Evolutionary conservation across 2,797 vertebrate genomes (phyloP), one percentile per base, ranked within the genome.

Genomic region (Epinephelus coioides): DNA sequence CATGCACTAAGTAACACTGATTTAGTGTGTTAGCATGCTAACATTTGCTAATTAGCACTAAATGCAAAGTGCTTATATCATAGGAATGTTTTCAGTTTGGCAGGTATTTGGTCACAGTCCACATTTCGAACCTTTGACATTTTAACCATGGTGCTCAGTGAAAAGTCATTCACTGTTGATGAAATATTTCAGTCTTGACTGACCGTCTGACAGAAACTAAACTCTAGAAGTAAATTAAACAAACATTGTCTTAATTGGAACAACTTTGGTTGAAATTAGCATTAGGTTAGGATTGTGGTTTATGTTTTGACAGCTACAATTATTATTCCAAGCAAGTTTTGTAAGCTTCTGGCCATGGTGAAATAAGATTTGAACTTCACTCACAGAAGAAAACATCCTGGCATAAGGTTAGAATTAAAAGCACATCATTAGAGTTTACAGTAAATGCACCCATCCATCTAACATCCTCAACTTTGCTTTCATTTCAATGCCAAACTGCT

Each of bases 321-420:
- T 34, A 43, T 78, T 62, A 80, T 82, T 85, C 63, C 73, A 68
- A 70, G 43, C 75, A 66, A 65, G 44, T 49, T 62, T 8, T 75
- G 50, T 60, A 70, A 70, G 34, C 51, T 70, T 81, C 64, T 79
- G 81, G 59, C 83, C 46, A 69, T 84, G 43, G 25, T 47, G 23
- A 61, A 49, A 56, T 60, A 69, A 60, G 38, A 17, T 56, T n/a
- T 78, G 79, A 84, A 78, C 69, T 68, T 60, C 30, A 63, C 46
- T 77, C 71, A 46, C 34, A 73, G 30, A 78, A 38, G 5, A 84
- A 82, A 86, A 62, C 47, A 55, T 74, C 19, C 69, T 46, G 47
- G 38, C 74, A 81, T 69, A n/a, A 63, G 66, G 74, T 78, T 78
- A 21, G 43, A 71, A 85, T 89, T 80, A 74, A 87, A 88, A 79